Evolutionary conservation across 1,140 invertebrate genomes (phyloP), one percentile per base, ranked within the genome.

Genomic region (Nautilus pompilius): DNA sequence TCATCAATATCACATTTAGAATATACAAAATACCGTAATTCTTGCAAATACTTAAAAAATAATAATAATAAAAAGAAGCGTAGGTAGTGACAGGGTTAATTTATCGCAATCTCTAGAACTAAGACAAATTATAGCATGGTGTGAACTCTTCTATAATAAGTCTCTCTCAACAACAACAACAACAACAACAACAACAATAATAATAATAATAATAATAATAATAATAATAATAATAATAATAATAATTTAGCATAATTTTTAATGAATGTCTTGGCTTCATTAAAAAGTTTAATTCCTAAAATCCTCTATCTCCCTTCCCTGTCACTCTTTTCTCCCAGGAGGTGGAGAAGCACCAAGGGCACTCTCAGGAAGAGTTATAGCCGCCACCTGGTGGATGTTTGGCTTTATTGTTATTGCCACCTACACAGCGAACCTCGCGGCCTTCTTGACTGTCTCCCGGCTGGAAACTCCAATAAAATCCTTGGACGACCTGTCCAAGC

Each of bases 331-430:
- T 59, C 67, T 76, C 58, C 58, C 82, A 87, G 93, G 93, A 0
- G 94, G 94, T 3, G 96, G 96, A 0, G 96, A 99, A 82, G 96
- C 96, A 0, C 96, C 96, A 0, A 75, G 79, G 28, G 78, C 84
- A 61, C 60, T 97, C 0, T 96, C 93, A 0, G 95, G 95, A 0
- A 86, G 94, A 62, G 84, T 98, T 0, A 90, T 98, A 0, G 95
- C 94, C 0, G 95, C 94, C 1, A 96, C 94, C 0, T 98, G 95
- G 95, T 98, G 96, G 96, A 82, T 98, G 3, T 98, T 98, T 82
- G 94, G 94, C 3, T 98, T 98, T 80, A 96, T 98, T 75, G 95
- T 98, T 51, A 97, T 98, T 75, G 95, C 95, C n/a, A 96, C 94
- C 0, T 98, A 98, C 81, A 98, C 96, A 0, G 96, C 96, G 6